Conservation (phyloP, 2,888 invertebrate genomes). For the Leucophora obtusa region DNA sequence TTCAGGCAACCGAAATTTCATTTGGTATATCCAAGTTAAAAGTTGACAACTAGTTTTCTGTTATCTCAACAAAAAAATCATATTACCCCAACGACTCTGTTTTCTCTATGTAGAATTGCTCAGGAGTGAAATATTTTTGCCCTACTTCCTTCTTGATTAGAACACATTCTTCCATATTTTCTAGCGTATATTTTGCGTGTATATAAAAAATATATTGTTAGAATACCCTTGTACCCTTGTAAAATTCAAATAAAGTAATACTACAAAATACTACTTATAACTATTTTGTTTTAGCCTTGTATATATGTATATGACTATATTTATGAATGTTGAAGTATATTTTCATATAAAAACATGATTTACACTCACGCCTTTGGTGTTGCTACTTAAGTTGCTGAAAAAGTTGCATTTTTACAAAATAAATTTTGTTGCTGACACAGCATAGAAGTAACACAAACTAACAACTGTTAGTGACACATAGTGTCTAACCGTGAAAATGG, state of each 20-base stretch:
- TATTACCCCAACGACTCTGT: too few relatives aligned
- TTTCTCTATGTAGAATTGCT: too few relatives aligned
- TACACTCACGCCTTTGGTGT: constrained; percentile 32
- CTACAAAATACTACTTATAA: constrained; percentile 3
- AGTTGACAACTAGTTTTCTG: too few relatives aligned
- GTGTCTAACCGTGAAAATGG: constrained; percentile 21
- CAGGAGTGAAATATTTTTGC: too few relatives aligned
- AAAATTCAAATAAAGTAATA: background rate
- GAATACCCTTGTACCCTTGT: background rate
- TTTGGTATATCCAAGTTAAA: too few relatives aligned
- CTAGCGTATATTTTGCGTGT: background rate
- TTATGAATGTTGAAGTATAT: background rate
- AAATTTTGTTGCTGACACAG: constrained; percentile 46
- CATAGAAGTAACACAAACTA: constrained; percentile 20
- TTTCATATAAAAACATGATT: constrained; percentile 31
- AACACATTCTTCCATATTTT: background rate
- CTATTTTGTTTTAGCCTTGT: background rate
- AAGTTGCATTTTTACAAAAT: constrained; percentile 33
- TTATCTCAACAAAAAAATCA: too few relatives aligned
- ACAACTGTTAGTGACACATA: constrained; percentile 20
- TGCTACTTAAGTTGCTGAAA: constrained; percentile 35
- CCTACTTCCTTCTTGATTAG: too few relatives aligned
- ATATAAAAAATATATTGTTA: background rate
- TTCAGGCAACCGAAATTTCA: too few relatives aligned
- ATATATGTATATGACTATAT: too few relatives aligned